Conservation (phyloP, 1,140 invertebrate species). For the Macrosteles quadrilineatus region DNA sequence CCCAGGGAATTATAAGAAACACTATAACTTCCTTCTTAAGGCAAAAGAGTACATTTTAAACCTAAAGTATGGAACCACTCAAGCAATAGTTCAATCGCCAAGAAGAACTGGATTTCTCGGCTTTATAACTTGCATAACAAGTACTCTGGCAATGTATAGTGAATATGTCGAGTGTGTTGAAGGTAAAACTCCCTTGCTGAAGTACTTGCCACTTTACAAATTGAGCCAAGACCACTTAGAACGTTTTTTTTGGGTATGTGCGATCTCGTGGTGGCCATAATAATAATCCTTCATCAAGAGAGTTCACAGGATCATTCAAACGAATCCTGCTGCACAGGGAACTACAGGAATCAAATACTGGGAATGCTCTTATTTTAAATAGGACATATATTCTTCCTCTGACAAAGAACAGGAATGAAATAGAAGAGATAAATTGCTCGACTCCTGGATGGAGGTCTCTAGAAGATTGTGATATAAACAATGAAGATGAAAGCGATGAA, state of each 20-base stretch:
- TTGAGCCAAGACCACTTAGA: slow-evolving; percentile 39
- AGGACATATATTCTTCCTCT: slow-evolving; percentile 4
- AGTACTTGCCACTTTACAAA: slow-evolving; percentile 36
- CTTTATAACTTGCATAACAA: too few relatives aligned
- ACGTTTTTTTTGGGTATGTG: slow-evolving; percentile 36
- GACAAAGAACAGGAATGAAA: background rate
- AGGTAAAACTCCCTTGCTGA: slow-evolving; percentile 12
- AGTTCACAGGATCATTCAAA: slow-evolving; percentile 21
- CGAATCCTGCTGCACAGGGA: slow-evolving; percentile 22
- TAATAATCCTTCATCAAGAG: slow-evolving; percentile 35
- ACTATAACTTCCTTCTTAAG: background rate
- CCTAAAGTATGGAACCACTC: background rate
- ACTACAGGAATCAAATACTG: too few relatives aligned
- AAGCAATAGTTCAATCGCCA: background rate
- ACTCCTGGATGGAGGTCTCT: too few relatives aligned
- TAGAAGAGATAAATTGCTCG: slow-evolving; percentile 20
- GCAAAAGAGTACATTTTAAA: slow-evolving; percentile 1
- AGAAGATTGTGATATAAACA: background rate
- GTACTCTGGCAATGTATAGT: too few relatives aligned
- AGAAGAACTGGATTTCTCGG: too few relatives aligned
- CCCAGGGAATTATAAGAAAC: background rate
- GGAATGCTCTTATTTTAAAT: too few relatives aligned
- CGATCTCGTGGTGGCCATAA: slow-evolving; percentile 31
- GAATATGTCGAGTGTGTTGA: slow-evolving; percentile 2
- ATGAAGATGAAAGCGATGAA: background rate